phyloP scores from a whole-genome alignment of 2,113 vertebrate genomes.

The Saccopteryx leptura region DNA sequence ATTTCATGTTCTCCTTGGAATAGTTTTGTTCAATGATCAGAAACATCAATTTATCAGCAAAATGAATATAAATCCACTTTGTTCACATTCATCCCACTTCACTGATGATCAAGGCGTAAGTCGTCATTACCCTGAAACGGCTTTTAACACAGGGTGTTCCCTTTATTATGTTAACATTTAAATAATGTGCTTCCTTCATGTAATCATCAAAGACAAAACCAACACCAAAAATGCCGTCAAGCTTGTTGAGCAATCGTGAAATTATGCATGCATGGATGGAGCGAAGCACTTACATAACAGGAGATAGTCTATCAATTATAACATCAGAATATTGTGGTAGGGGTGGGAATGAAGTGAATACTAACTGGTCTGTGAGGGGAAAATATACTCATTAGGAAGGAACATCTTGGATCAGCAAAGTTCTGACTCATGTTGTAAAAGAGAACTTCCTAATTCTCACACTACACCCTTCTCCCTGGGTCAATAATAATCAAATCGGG shows the following conservation, averaged over 20 bases:
- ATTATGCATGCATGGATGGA: neutral
- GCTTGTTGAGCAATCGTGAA: constrained; percentile 44
- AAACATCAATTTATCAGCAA: neutral
- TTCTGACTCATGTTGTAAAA: constrained; percentile 52
- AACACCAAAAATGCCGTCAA: constrained; percentile 54
- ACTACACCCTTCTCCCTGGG: constrained; percentile 33
- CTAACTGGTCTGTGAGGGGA: neutral
- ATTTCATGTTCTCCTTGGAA: constrained; percentile 44
- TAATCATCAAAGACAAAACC: constrained; percentile 66
- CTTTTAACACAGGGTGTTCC: constrained; percentile 48
- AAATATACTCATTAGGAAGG: constrained; percentile 56
- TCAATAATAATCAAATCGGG: neutral
- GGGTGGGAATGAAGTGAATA: constrained; percentile 50
- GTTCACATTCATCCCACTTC: neutral
- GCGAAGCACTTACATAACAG: constrained; percentile 32
- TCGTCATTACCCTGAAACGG: neutral
- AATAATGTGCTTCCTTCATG: constrained; percentile 48
- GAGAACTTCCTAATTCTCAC: constrained; percentile 68
- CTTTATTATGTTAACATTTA: constrained; percentile 57
- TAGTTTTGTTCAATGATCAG: neutral
- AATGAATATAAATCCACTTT: neutral
- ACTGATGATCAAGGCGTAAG: neutral
- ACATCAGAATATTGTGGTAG: constrained; percentile 53
- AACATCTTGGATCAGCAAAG: constrained; percentile 56
- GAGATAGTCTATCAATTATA: constrained; percentile 49